A percentile compares a stretch with the other conserved stretches of the same genome.
Evolutionary conservation across 2,888 invertebrate species (phyloP).

Genomic region (Shargacucullia verbasci): DNA sequence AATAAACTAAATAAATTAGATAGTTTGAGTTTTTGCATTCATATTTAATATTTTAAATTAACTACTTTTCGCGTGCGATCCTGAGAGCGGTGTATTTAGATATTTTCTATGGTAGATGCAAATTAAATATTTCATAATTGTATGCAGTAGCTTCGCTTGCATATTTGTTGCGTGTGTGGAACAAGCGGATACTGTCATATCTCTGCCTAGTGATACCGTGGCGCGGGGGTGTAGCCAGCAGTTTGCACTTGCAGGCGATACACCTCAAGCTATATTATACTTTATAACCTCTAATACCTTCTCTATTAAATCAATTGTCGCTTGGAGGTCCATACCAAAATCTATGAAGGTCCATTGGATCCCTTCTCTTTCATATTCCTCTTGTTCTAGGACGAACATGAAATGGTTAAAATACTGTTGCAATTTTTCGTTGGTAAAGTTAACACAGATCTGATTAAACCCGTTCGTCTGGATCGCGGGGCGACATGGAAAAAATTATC

Average conservation of each 20-base stretch:
- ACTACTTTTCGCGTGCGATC: constrained; percentile 51
- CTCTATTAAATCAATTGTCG: constrained; percentile 96
- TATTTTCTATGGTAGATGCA: constrained; percentile 57
- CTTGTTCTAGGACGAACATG: constrained; percentile 98
- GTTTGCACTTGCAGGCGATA: constrained; percentile 73
- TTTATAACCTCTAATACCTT: constrained; percentile 91
- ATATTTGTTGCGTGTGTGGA: constrained; percentile 61
- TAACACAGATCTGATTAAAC: constrained; percentile 98
- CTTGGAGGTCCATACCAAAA: constrained; percentile 98
- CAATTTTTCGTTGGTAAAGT: constrained; percentile 98
- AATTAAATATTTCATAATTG: constrained; percentile 48
- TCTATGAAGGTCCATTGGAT: constrained; percentile 98
- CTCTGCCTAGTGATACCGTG: constrained; percentile 63
- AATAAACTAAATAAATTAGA: constrained; percentile 14
- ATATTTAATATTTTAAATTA: constrained; percentile 22
- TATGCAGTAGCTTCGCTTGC: constrained; percentile 65
- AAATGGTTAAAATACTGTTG: constrained; percentile 99
- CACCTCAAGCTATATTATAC: constrained; percentile 71
- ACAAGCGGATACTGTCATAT: constrained; percentile 63
- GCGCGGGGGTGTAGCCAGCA: constrained; percentile 69
- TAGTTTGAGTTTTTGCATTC: constrained; percentile 13
- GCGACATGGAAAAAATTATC: constrained; percentile 75
- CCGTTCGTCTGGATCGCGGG: constrained; percentile 93
- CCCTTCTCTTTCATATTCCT: constrained; percentile 97
- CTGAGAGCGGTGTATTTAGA: constrained; percentile 53